phyloP scores from a whole-genome alignment of 2,797 vertebrate species.

The Brachyrhaphis roseni region DNA sequence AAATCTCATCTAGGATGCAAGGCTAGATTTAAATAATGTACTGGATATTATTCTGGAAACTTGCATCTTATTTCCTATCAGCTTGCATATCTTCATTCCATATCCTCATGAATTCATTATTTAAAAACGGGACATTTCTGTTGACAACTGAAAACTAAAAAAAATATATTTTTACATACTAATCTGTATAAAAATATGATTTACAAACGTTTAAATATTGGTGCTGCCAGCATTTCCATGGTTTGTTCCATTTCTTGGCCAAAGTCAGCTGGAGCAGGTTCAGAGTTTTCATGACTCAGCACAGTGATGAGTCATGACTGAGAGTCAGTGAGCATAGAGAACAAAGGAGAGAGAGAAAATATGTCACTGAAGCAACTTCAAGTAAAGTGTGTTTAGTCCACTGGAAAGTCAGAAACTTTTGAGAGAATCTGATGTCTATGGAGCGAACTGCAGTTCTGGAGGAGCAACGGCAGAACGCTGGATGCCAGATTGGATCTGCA shows the following conservation, averaged over 20 bases:
- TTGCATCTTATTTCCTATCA: neutral
- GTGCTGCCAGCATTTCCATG: neutral
- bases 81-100: neutral
- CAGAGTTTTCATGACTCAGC: constrained; percentile 15
- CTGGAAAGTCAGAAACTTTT: neutral
- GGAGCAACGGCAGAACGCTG: neutral
- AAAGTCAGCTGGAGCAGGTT: constrained; percentile 2
- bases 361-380: neutral
- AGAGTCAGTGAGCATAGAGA: neutral
- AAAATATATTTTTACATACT: neutral
- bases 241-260: constrained; percentile 1
- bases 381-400: neutral
- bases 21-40: neutral
- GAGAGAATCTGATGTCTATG: neutral
- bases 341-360: neutral
- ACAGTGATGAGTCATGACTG: neutral
- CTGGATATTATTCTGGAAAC: neutral
- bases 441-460: neutral
- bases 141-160: neutral
- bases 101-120: neutral
- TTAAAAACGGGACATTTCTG: neutral
- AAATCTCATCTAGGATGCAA: neutral
- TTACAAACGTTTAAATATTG: neutral
- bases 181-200: neutral
- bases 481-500: neutral